Percentiles rank a stretch among this genome's conserved stretches.
phyloP scores from a whole-genome alignment of 2,888 invertebrate genomes.

The Nomada flava region DNA sequence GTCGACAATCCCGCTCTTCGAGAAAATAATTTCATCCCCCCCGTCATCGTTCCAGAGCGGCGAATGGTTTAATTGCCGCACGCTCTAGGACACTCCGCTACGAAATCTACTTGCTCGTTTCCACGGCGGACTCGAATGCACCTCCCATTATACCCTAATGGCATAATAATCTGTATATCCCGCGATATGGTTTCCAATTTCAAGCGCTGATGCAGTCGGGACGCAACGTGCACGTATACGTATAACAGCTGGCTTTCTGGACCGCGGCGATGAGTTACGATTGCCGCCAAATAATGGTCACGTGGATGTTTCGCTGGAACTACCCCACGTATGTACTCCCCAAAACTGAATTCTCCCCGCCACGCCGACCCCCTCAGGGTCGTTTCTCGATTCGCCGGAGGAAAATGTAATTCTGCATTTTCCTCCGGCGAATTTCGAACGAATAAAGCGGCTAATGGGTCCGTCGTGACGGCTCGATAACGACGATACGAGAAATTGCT shows the following conservation, averaged over 20 bases:
- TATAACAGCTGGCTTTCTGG: constrained; percentile 65
- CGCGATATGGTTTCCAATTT: constrained; percentile 77
- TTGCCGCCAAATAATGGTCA: constrained; percentile 66
- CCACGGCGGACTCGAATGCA: constrained; percentile 63
- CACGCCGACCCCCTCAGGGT: constrained; percentile 25
- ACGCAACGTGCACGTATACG: constrained; percentile 47
- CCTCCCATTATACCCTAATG: constrained; percentile 74
- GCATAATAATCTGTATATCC: constrained; percentile 78
- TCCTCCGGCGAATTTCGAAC: constrained; percentile 29
- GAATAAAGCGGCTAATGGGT: constrained; percentile 39
- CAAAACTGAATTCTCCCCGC: constrained; percentile 49
- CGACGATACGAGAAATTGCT: constrained; percentile 24
- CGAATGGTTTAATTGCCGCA: constrained; percentile 69
- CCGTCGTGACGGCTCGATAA: constrained; percentile 2
- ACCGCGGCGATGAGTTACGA: constrained; percentile 64
- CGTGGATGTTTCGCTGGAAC: constrained; percentile 62
- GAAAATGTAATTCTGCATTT: constrained; percentile 50
- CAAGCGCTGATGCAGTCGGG: constrained; percentile 71
- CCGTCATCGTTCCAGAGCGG: constrained; percentile 60
- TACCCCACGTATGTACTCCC: constrained; percentile 20
- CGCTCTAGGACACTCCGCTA: constrained; percentile 49
- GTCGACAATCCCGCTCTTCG: constrained; percentile 37
- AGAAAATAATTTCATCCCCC: constrained; percentile 65
- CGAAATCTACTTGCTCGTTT: constrained; percentile 69
- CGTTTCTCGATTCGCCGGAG: constrained; percentile 50